Base-by-base conservation (phyloP, 2,797 vertebrate genomes). In the Anguilla anguilla region DNA sequence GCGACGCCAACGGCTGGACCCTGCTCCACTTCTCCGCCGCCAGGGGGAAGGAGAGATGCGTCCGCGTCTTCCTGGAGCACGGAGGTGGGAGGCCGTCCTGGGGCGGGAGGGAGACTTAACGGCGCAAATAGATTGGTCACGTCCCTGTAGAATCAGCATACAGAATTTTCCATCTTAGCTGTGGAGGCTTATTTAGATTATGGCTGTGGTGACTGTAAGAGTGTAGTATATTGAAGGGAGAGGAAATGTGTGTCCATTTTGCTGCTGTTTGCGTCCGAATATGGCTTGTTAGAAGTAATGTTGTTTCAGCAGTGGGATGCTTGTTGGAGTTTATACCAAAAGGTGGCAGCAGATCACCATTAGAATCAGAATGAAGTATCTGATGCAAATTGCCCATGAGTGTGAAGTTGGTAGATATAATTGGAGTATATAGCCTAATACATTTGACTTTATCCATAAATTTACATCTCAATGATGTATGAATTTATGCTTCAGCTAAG, bases 1-100 rank as follows among this genome's bases (percentile, higher is more conserved):
- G 98, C 0, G 98, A 99, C 10, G 98, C 98, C 92, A 99, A 99
- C 0, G 98, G 98, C 89, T 99, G 98, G 98, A 99, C 98, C 0
- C 93, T 99, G 93, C 98, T 99, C 85, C 98, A 99, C 92, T 99
- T 99, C 93, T 99, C 98, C 51, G 98, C 98, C 53, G 98, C 98
- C 28, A 97, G 99, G 95, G 98, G 98, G 31, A 99, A 99, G 89
- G 98, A 99, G 92, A 95, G 98, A 95, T 99, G 98, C 61, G 98
- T 99, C 46, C 97, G 98, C 2, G 98, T 99, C 43, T 99, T 99
- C 92, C 97, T 99, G 31, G 98, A 99, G 89, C 98, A 99, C 4
- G 98, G 98, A 98, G 98, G 98, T 99, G 89, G 94, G 97, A 95
- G 2, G 15, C 59, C 19, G 77, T 46, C 74, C 35, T 43, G 31